These are phyloP conservation scores for Saturnia pavonia DNA, from an alignment of 2,888 invertebrate genomes.

Conservation along the genomic window DNA sequence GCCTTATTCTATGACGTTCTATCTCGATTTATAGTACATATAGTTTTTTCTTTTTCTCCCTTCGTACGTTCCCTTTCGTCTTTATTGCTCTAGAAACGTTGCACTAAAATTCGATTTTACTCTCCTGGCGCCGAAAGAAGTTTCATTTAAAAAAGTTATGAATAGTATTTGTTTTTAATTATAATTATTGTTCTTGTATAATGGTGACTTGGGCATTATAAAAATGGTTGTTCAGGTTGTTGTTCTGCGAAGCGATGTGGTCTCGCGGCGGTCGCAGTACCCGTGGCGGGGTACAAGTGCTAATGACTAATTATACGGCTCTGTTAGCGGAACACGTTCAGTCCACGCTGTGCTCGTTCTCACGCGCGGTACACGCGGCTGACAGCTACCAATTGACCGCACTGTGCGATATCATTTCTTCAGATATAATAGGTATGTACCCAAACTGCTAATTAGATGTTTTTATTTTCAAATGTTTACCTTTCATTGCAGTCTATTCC, in stretches of 20 bases:
- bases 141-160: not conserved
- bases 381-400: conserved; percentile 55
- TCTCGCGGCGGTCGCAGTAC: conserved; percentile 64
- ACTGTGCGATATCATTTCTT: conserved; percentile 63
- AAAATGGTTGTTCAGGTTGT: conserved; percentile 44
- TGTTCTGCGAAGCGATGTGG: conserved; percentile 78
- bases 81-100: not conserved
- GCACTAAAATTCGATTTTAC: not conserved
- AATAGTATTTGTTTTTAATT: no score
- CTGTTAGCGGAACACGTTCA: conserved; percentile 67
- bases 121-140: not conserved
- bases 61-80: no score
- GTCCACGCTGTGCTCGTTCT: conserved; percentile 56
- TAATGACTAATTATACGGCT: conserved; percentile 63
- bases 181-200: not conserved
- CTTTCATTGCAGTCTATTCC: no score
- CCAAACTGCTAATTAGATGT: not conserved
- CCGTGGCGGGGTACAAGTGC: conserved; percentile 63
- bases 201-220: not conserved
- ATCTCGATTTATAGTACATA: not conserved
- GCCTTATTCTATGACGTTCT: not conserved
- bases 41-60: no score
- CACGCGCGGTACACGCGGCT: conserved; percentile 54
- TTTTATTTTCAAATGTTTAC: no score
- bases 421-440: conserved; percentile 70